Conservation (phyloP, 1,140 invertebrate genomes). For the Pollicipes pollicipes region DNA sequence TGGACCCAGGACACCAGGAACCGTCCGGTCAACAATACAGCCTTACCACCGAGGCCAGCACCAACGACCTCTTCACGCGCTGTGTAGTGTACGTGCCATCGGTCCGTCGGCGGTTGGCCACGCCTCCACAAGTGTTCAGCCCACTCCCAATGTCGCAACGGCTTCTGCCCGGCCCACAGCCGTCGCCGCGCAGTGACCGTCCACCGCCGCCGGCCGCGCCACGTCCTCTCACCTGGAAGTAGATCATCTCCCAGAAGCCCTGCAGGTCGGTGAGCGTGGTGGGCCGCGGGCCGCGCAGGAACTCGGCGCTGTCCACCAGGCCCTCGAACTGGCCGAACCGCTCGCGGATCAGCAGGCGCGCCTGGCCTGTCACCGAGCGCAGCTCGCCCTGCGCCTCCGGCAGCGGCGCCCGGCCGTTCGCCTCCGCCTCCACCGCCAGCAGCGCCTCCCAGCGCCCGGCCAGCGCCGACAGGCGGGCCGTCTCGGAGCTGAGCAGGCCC, state of each 20-base stretch:
- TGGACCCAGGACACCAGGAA: no score
- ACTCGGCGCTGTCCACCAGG: conserved; percentile 10
- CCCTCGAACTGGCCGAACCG: conserved; percentile 15
- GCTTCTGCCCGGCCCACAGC: no score
- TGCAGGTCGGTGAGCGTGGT: conserved; percentile 23
- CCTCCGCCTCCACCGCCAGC: not conserved
- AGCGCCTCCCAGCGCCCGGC: not conserved
- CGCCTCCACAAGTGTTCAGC: no score
- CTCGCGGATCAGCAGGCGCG: conserved; percentile 15
- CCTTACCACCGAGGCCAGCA: no score
- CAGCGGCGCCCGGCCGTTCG: no score
- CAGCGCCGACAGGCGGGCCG: not conserved
- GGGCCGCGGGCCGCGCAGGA: conserved; percentile 23
- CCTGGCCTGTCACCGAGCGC: conserved; percentile 10
- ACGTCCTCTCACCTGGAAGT: conserved; percentile 15
- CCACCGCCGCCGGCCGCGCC: no score
- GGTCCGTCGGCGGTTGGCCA: no score
- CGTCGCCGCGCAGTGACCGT: no score
- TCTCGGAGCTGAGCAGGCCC: not conserved
- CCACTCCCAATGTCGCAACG: no score
- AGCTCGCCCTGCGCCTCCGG: not conserved
- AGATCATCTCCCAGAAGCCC: conserved; percentile 35
- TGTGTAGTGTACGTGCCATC: no score
- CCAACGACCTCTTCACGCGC: no score
- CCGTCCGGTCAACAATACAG: no score